phyloP scores from a whole-genome alignment of 1,140 invertebrate genomes.

The Proales similis region DNA sequence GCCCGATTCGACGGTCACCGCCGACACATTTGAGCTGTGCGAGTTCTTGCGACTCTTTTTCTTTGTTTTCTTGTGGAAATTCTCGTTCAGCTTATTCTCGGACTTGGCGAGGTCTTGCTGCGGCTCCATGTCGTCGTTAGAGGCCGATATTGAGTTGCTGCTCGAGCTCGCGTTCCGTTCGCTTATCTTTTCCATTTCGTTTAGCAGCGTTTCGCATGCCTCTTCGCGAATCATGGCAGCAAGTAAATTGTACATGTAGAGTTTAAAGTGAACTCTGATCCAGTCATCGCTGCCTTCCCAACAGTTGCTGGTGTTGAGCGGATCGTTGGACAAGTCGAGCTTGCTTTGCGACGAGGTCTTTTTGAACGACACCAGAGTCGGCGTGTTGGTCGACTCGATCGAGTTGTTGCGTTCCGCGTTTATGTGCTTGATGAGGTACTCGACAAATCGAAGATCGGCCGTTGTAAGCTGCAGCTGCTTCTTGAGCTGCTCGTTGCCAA shows the following conservation, averaged over 20 bases:
- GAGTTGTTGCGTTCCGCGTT: slow-evolving; percentile 58
- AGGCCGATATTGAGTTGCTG: too few species aligned
- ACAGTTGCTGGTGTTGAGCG: slow-evolving; percentile 44
- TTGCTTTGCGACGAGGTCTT: slow-evolving; percentile 11
- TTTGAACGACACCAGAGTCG: slow-evolving; percentile 26
- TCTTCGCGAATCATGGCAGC: slow-evolving; percentile 43
- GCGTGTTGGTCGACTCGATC: not conserved
- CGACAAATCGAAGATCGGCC: slow-evolving; percentile 88
- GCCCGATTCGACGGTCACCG: slow-evolving; percentile 14
- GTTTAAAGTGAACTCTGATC: slow-evolving; percentile 86
- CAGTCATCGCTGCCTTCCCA: slow-evolving; percentile 90
- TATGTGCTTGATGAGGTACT: slow-evolving; percentile 80
- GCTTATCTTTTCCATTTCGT: slow-evolving; percentile 24
- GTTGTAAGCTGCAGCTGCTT: slow-evolving; percentile 77
- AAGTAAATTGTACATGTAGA: slow-evolving; percentile 79
- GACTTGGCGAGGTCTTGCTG: too few species aligned
- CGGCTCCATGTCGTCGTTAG: too few species aligned
- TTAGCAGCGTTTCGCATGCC: not conserved
- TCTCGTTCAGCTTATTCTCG: slow-evolving; percentile 37
- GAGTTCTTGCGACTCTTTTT: slow-evolving; percentile 18
- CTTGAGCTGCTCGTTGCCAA: slow-evolving; percentile 68
- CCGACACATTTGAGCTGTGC: slow-evolving; percentile 5
- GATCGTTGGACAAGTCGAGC: slow-evolving; percentile 2
- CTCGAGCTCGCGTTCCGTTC: too few species aligned
- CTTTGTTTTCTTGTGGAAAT: not conserved